phyloP scores from a whole-genome alignment of 2,113 vertebrate genomes.

The Pomatostomus ruficeps region DNA sequence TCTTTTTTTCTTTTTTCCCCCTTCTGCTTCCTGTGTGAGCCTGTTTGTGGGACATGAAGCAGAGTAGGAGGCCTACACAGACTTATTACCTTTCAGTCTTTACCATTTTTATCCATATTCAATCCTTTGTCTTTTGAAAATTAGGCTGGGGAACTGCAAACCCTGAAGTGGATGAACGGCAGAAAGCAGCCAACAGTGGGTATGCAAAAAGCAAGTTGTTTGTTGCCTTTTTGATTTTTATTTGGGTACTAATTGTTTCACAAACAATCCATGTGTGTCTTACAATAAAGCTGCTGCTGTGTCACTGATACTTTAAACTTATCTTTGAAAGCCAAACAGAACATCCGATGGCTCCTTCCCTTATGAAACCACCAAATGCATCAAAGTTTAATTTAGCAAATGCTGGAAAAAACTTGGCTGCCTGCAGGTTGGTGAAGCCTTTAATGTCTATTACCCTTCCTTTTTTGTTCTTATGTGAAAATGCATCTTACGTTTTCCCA shows the following conservation, averaged over 20 bases:
- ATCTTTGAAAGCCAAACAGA: conserved; percentile 56
- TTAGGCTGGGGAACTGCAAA: conserved; percentile 64
- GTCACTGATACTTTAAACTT: conserved; percentile 17
- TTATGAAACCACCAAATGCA: conserved; percentile 43
- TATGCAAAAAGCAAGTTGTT: conserved; percentile 49
- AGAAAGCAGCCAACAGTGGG: conserved; percentile 42
- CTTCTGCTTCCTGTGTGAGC: not conserved
- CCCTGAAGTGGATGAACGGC: conserved; percentile 21
- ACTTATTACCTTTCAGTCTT: not conserved
- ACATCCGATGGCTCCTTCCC: conserved; percentile 4
- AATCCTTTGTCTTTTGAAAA: conserved; percentile 57
- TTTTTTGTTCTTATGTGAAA: not conserved
- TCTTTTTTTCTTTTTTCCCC: not conserved
- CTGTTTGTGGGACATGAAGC: not conserved
- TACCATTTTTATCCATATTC: not conserved
- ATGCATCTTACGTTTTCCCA: not conserved
- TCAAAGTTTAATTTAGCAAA: conserved; percentile 5
- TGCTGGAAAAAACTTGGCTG: conserved; percentile 36
- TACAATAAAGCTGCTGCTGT: conserved; percentile 1
- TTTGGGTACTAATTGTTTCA: not conserved
- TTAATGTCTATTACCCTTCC: not conserved
- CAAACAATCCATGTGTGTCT: not conserved
- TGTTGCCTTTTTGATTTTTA: not conserved
- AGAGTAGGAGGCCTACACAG: not conserved
- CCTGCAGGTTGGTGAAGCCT: conserved; percentile 58